Evolutionary conservation across 2,888 invertebrate genomes (phyloP).

Genomic region (Aspidiotus destructor): DNA sequence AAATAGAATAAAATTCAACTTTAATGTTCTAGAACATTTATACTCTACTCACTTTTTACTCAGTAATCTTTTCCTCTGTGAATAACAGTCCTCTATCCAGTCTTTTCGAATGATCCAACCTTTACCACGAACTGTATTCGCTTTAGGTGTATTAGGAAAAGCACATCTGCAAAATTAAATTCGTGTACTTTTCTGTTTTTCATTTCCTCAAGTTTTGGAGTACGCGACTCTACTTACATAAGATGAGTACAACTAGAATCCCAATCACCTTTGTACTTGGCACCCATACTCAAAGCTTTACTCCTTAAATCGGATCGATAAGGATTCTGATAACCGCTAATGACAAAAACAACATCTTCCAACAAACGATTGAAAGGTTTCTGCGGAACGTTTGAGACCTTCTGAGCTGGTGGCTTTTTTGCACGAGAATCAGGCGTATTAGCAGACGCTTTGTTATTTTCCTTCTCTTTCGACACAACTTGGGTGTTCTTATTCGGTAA

Average conservation of each 20-base stretch:
- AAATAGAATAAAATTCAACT: slow-evolving; percentile 4
- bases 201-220: neutral
- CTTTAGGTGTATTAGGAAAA: slow-evolving; percentile 80
- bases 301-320: slow-evolving; percentile 56
- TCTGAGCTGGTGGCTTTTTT: no score
- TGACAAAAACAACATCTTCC: slow-evolving; percentile 60
- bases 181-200: neutral
- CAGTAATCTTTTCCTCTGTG: slow-evolving; percentile 52
- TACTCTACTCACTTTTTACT: slow-evolving; percentile 46
- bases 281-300: slow-evolving; percentile 66
- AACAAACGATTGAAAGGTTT: slow-evolving; percentile 54
- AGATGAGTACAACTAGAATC: slow-evolving; percentile 66
- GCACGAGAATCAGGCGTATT: neutral
- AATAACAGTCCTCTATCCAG: slow-evolving; percentile 64
- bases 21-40: neutral
- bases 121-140: slow-evolving; percentile 56
- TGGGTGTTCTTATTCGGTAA: no score
- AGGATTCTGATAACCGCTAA: slow-evolving; percentile 83
- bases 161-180: slow-evolving; percentile 59
- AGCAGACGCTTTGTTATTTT: neutral
- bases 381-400: neutral
- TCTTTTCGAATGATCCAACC: slow-evolving; percentile 57
- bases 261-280: slow-evolving; percentile 69
- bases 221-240: slow-evolving; percentile 52
- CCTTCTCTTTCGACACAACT: neutral